Evolutionary conservation across 2,888 invertebrate genomes (phyloP).

Genomic region (Chaetogeoica ovagalla): DNA sequence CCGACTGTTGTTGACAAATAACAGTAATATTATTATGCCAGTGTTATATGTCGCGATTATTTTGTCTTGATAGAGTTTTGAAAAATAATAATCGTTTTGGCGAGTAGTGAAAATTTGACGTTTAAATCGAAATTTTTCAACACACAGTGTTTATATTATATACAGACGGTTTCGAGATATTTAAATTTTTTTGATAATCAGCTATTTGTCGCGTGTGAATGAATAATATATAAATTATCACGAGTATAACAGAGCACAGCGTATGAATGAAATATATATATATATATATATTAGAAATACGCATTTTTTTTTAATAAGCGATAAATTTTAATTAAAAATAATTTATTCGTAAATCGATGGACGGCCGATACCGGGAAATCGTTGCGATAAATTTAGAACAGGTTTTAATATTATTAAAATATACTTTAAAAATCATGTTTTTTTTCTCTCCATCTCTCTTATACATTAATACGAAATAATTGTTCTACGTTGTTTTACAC

Average conservation of each 20-base stretch:
- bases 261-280: not conserved
- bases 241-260: no score
- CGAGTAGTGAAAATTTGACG: no score
- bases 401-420: constrained; percentile 29
- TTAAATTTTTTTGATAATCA: no score
- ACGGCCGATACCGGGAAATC: not conserved
- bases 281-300: not conserved
- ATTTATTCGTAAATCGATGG: constrained; percentile 34
- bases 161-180: no score
- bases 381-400: constrained; percentile 12
- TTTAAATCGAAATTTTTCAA: no score
- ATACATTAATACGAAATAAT: constrained; percentile 34
- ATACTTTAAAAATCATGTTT: constrained; percentile 1
- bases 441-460: not conserved
- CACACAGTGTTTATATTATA: no score
- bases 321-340: constrained; percentile 44
- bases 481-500: constrained; percentile 11
- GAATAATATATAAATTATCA: not conserved
- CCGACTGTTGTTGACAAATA: not conserved
- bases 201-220: constrained; percentile 6
- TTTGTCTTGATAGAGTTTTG: no score
- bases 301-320: constrained; percentile 1
- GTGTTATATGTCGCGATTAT: no score
- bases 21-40: no score
- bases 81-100: no score